A percentile compares a stretch with the other conserved stretches of the same genome.
phyloP scores from a whole-genome alignment of 2,888 invertebrate genomes.

The Ctenicera cuprea region DNA sequence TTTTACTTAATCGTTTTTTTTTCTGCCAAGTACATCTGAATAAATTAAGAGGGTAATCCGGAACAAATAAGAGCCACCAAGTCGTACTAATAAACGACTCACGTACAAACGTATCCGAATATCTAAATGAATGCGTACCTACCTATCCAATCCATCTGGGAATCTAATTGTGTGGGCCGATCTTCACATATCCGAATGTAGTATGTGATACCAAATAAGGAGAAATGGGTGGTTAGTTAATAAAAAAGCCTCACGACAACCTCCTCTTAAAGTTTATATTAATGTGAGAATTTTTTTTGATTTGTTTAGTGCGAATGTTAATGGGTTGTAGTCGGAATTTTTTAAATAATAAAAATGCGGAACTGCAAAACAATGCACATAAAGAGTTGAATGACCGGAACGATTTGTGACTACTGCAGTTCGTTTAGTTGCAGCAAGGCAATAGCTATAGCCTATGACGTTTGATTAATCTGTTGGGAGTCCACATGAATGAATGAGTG shows the following conservation, averaged over 20 bases:
- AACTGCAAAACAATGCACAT: constrained; percentile 41
- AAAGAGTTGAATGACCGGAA: constrained; percentile 44
- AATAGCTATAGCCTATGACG: constrained; percentile 26
- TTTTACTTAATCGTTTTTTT: no score
- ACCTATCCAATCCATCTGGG: constrained; percentile 4
- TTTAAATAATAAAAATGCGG: constrained; percentile 32
- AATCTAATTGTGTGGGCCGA: constrained; percentile 25
- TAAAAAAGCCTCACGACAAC: neutral
- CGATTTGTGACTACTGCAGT: constrained; percentile 43
- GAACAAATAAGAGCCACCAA: neutral
- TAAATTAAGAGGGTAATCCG: no score
- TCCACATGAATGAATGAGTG: constrained; percentile 46
- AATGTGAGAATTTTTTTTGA: neutral
- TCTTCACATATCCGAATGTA: constrained; percentile 8
- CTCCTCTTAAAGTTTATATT: neutral
- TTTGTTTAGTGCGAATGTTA: no score
- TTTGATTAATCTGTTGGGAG: constrained; percentile 48
- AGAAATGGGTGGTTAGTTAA: constrained; percentile 9
- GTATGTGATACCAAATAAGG: neutral
- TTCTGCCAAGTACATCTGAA: no score
- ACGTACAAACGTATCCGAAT: constrained; percentile 7
- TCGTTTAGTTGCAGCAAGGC: constrained; percentile 38
- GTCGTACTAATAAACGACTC: neutral
- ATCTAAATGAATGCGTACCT: neutral
- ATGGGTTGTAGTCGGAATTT: neutral